Percentiles rank a stretch among this genome's conserved stretches.
Conservation (phyloP, 2,888 invertebrate genomes). For the Exocentrus adspersus region DNA sequence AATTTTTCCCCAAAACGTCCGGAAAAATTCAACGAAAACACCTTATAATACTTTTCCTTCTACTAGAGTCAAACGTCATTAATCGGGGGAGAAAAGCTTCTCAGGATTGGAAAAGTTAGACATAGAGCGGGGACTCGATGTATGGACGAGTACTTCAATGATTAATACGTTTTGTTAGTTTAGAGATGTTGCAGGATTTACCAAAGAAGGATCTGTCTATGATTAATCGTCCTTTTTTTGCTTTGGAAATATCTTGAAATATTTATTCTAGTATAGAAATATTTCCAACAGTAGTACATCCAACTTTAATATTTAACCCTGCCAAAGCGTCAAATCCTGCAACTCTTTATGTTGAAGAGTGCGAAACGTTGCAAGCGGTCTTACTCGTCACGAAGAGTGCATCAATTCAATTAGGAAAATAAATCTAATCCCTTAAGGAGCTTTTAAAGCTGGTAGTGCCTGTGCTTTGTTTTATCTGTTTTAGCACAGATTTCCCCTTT, state of each 20-base stretch:
- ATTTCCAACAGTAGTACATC: too few relatives aligned
- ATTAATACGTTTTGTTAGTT: conserved; percentile 17
- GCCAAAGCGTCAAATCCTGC: too few relatives aligned
- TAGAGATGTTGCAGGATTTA: background rate
- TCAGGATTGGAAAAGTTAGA: conserved; percentile 20
- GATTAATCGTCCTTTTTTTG: too few relatives aligned
- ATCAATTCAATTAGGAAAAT: background rate
- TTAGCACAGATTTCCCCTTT: background rate
- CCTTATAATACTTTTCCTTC: conserved; percentile 20
- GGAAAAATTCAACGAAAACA: too few relatives aligned
- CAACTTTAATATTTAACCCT: too few relatives aligned
- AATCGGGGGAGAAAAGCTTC: conserved; percentile 17
- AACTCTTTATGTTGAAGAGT: background rate
- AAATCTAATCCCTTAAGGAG: conserved; percentile 13
- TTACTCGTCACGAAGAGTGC: background rate
- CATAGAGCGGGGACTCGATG: conserved; percentile 1
- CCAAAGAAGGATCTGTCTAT: too few relatives aligned
- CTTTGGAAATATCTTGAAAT: too few relatives aligned
- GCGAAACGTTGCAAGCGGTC: background rate
- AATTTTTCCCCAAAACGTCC: too few relatives aligned
- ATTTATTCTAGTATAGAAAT: too few relatives aligned
- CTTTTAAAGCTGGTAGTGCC: conserved; percentile 14
- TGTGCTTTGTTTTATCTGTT: conserved; percentile 6
- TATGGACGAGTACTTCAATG: conserved; percentile 16
- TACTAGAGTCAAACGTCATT: conserved; percentile 20